Conservation (phyloP, 2,888 invertebrate species). For the Cheilosia impressa region DNA sequence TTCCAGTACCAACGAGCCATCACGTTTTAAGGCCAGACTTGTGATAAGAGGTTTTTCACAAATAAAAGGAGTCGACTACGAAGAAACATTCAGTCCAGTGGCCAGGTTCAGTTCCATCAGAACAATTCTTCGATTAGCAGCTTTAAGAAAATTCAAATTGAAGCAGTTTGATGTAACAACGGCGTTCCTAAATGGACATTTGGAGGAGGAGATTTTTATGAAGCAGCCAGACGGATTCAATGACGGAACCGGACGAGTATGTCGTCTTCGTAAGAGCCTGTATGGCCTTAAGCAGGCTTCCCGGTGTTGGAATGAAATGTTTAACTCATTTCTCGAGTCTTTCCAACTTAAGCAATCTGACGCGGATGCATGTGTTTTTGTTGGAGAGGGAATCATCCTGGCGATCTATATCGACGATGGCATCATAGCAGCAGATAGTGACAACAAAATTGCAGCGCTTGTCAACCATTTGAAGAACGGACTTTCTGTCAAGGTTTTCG, state of each 20-base stretch:
- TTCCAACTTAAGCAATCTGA: constrained; percentile 73
- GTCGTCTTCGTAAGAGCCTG: constrained; percentile 60
- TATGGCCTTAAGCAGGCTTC: constrained; percentile 74
- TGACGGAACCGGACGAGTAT: constrained; percentile 68
- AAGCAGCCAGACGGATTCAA: constrained; percentile 58
- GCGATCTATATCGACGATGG: constrained; percentile 77
- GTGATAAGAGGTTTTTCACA: no score
- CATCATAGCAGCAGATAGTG: constrained; percentile 60
- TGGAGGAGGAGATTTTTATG: no score
- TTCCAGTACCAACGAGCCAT: no score
- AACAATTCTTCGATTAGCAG: constrained; percentile 47
- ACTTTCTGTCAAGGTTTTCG: background rate
- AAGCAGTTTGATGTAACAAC: constrained; percentile 36
- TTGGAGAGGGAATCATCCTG: constrained; percentile 60
- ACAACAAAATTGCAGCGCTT: constrained; percentile 35
- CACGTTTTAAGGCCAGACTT: no score
- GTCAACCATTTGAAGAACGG: constrained; percentile 30
- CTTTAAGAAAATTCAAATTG: constrained; percentile 20
- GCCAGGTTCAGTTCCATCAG: constrained; percentile 74
- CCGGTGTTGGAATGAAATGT: constrained; percentile 71
- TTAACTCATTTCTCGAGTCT: constrained; percentile 69
- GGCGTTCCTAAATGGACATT: constrained; percentile 49
- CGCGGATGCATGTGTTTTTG: constrained; percentile 77
- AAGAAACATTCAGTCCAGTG: constrained; percentile 78
- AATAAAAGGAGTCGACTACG: constrained; percentile 76